Evolutionary conservation across 2,113 vertebrate genomes (phyloP), one percentile per base, ranked within the genome.

Genomic region (Hemicordylus capensis): DNA sequence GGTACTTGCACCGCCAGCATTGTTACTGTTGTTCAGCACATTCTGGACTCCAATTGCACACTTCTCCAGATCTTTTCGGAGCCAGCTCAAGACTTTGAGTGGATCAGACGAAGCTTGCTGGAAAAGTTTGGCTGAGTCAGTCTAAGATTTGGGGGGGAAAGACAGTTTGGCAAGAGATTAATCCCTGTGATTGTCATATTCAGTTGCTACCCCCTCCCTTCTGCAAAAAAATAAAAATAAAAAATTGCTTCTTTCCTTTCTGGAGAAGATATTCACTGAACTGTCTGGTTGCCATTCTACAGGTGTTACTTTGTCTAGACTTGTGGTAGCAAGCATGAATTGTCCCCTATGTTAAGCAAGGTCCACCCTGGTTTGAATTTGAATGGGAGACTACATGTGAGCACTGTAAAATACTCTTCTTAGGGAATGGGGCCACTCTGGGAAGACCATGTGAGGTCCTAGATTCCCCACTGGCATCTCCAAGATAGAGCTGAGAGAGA

Each of bases 71-170:
- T 94, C 89, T 87, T 80, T 93, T 56, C 93, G 87, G 90, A 95
- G 93, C 88, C 91, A 94, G 76, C 85, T 95, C 22, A 93, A 91
- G 83, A 93, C 88, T 77, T 92, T 83, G 76, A 95, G 54, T 70
- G 89, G 92, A 88, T 95, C 81, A 22, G 59, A 84, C 70, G 94
- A 82, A 19, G 42, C 44, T 26, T 92, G 91, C 91, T 95, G 88
- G 75, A 92, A 94, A 86, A 88, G 37, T 48, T 86, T 85, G 83
- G 76, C 74, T 34, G 44, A 76, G 89, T 79, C 58, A 37, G 82
- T 83, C 51, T 87, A 63, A 81, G 39, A 24, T 86, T 66, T 64
- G 76, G 88, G 84, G n/a, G 63, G 10, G 83, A 81, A 90, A 86
- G 48, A 39, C 46, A 69, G 81, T 84, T 66, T 37, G 24, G 48